phyloP scores from a whole-genome alignment of 2,797 vertebrate genomes.

The Strix occidentalis region DNA sequence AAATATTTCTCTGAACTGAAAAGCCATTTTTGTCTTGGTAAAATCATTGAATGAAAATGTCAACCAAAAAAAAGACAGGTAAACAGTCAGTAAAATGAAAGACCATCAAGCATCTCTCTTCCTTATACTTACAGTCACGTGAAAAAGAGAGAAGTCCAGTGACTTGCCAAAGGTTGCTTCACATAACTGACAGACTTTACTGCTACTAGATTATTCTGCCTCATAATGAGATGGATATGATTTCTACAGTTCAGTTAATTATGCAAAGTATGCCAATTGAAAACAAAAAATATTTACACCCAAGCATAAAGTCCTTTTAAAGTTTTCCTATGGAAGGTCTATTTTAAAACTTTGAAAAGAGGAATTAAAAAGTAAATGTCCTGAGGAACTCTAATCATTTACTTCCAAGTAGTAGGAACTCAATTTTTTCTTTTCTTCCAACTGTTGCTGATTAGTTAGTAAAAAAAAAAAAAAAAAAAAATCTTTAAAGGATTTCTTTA shows the following conservation, averaged over 20 bases:
- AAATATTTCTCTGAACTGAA: not conserved
- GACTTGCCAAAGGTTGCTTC: not conserved
- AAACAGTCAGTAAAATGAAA: not conserved
- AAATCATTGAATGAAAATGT: not conserved
- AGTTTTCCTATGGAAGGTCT: not conserved
- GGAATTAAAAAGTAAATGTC: not conserved
- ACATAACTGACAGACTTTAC: not conserved
- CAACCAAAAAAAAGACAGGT: not conserved
- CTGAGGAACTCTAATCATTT: not conserved
- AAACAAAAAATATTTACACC: not conserved
- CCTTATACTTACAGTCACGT: not conserved
- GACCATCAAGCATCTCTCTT: not conserved
- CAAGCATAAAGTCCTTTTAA: not conserved
- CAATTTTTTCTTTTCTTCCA: not conserved
- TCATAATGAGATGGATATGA: not conserved
- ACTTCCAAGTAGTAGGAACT: not conserved
- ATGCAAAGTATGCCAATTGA: not conserved
- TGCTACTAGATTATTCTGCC: not conserved
- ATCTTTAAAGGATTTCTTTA: not conserved
- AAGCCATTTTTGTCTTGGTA: not conserved
- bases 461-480: not conserved
- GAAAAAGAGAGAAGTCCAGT: not conserved
- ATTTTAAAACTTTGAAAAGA: not conserved
- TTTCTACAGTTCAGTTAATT: not conserved
- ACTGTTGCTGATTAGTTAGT: not conserved